phyloP scores from a whole-genome alignment of 2,888 invertebrate species.

The Hyppa rectilinea region DNA sequence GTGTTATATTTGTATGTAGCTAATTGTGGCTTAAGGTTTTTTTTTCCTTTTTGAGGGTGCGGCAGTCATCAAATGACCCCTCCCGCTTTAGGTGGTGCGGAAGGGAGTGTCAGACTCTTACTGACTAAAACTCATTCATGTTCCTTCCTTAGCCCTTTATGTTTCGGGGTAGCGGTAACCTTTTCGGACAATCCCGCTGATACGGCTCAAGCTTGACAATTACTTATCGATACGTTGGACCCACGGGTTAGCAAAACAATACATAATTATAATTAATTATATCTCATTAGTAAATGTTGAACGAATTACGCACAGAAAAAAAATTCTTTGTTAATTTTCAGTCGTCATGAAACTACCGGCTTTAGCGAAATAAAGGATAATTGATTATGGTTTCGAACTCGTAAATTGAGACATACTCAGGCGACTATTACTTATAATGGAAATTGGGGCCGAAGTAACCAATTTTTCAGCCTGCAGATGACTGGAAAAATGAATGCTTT shows the following conservation, averaged over 20 bases:
- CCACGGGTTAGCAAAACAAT: background rate
- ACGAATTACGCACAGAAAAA: slow-evolving; percentile 4
- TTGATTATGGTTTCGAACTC: slow-evolving; percentile 3
- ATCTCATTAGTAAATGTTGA: slow-evolving; percentile 3
- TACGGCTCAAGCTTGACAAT: too few species aligned
- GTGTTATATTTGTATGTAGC: too few species aligned
- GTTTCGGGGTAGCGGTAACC: too few species aligned
- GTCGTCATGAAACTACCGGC: background rate
- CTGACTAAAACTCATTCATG: too few species aligned
- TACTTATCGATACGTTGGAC: background rate
- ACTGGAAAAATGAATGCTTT: slow-evolving; percentile 14
- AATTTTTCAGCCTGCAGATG: slow-evolving; percentile 8
- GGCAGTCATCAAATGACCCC: too few species aligned
- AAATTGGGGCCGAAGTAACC: slow-evolving; percentile 12
- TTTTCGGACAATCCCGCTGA: too few species aligned
- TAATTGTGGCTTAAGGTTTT: too few species aligned
- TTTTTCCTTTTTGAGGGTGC: too few species aligned
- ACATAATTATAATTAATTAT: background rate
- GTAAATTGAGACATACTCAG: slow-evolving; percentile 30
- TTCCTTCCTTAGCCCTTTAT: too few species aligned
- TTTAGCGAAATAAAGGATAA: slow-evolving; percentile 22
- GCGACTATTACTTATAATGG: slow-evolving; percentile 23
- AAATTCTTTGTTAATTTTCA: slow-evolving; percentile 4
- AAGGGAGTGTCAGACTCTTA: too few species aligned
- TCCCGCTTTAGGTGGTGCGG: too few species aligned